Evolutionary conservation across 1,140 invertebrate species (phyloP).

Genomic region (Lysiphlebus fabarum): DNA sequence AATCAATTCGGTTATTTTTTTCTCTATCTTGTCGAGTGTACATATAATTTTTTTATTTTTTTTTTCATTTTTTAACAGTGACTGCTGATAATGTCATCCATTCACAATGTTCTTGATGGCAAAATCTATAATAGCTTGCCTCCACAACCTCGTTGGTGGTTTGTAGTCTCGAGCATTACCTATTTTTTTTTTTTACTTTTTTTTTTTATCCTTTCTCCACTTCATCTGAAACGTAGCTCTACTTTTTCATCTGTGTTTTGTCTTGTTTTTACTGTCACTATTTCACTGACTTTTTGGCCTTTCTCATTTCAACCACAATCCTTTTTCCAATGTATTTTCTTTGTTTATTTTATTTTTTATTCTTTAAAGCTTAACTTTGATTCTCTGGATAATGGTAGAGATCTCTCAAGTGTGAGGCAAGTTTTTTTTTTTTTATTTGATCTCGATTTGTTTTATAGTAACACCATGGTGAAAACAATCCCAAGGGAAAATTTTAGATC

Average conservation of each 20-base stretch:
- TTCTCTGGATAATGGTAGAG: not conserved
- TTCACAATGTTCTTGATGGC: constrained; percentile 22
- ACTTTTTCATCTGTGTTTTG: constrained; percentile 21
- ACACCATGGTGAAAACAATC: constrained; percentile 23
- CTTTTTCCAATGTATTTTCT: constrained; percentile 15
- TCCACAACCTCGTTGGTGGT: constrained; percentile 9
- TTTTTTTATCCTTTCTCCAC: constrained; percentile 1
- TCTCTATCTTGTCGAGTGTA: no score
- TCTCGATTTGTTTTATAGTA: constrained; percentile 1
- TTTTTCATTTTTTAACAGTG: not conserved
- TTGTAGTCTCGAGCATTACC: not conserved
- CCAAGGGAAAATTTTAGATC: constrained; percentile 25
- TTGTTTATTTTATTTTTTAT: constrained; percentile 4
- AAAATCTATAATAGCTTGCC: constrained; percentile 27
- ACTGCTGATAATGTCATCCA: constrained; percentile 21
- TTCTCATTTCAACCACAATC: constrained; percentile 12
- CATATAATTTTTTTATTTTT: no score
- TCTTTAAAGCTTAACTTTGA: not conserved
- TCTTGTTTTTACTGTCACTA: constrained; percentile 17
- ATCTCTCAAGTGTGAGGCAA: constrained; percentile 9
- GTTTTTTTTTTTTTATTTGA: constrained; percentile 11
- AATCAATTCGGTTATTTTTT: not conserved
- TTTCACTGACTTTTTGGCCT: constrained; percentile 6
- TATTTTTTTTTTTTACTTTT: constrained; percentile 8
- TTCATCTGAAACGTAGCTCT: not conserved